Evolutionary conservation across 2,113 vertebrate species (phyloP).

Genomic region (Psilopsiagon aymara): DNA sequence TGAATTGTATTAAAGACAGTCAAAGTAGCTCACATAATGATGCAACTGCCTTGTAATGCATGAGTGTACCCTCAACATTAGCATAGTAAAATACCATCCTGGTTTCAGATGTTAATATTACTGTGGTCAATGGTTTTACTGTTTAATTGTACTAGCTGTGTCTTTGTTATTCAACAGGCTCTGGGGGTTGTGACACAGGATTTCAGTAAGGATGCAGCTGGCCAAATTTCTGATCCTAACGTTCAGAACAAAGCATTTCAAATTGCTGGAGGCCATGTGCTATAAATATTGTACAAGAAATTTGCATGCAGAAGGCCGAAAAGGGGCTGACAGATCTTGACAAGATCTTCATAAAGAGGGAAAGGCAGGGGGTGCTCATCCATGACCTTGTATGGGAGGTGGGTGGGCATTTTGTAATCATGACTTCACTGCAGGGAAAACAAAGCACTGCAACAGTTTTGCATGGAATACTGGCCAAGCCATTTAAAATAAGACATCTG

Average conservation of each 20-base stretch:
- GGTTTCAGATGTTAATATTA: neutral
- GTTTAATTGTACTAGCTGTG: neutral
- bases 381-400: neutral
- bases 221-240: neutral
- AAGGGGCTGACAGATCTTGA: neutral
- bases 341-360: neutral
- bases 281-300: neutral
- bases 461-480: neutral
- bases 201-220: neutral
- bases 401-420: neutral
- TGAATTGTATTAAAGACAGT: neutral
- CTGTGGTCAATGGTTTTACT: neutral
- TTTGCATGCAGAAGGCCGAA: rapidly evolving
- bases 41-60: neutral
- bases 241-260: neutral
- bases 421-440: neutral
- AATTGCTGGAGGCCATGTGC: neutral
- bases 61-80: rapidly evolving
- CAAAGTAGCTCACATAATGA: rapidly evolving
- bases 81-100: neutral
- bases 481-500: conserved; percentile 16
- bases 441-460: neutral
- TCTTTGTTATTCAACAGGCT: neutral
- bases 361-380: neutral
- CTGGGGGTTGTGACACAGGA: neutral